Conservation (phyloP, 2,113 vertebrate species). For the Mola mola region DNA sequence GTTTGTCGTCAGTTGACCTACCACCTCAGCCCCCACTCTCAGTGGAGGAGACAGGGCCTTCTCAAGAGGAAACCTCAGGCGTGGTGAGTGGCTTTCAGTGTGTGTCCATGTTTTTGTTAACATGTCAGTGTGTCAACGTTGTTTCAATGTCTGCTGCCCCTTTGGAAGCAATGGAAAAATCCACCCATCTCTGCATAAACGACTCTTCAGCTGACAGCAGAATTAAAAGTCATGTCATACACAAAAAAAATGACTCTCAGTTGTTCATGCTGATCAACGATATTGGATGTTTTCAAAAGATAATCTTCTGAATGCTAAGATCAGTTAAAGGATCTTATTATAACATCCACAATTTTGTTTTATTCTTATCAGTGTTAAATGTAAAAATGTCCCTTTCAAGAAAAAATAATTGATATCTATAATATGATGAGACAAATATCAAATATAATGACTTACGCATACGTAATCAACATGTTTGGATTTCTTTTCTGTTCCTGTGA, state of each 20-base stretch:
- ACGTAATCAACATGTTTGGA: too few relatives aligned
- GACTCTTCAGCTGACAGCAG: not conserved
- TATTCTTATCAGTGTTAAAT: too few relatives aligned
- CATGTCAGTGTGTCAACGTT: conserved; percentile 46
- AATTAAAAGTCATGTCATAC: not conserved
- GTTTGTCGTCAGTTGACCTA: conserved; percentile 97
- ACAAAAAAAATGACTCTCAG: not conserved
- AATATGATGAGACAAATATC: too few relatives aligned
- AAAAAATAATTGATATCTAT: too few relatives aligned
- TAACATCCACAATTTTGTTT: too few relatives aligned
- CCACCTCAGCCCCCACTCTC: conserved; percentile 97
- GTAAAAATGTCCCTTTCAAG: too few relatives aligned
- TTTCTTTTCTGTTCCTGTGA: not conserved
- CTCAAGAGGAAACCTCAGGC: conserved; percentile 95
- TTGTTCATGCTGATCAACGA: too few relatives aligned
- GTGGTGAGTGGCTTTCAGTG: conserved; percentile 84
- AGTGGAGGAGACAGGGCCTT: conserved; percentile 92
- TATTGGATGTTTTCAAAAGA: too few relatives aligned
- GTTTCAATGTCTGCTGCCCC: conserved; percentile 54
- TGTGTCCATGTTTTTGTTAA: conserved; percentile 27
- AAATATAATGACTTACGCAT: too few relatives aligned
- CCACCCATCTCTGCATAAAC: not conserved
- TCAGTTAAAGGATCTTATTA: too few relatives aligned
- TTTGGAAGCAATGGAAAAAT: conserved; percentile 41
- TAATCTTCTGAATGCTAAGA: too few relatives aligned